These are phyloP conservation scores for Eulithis prunata DNA, from an alignment of 2,888 invertebrate genomes.

Conservation along the genomic window DNA sequence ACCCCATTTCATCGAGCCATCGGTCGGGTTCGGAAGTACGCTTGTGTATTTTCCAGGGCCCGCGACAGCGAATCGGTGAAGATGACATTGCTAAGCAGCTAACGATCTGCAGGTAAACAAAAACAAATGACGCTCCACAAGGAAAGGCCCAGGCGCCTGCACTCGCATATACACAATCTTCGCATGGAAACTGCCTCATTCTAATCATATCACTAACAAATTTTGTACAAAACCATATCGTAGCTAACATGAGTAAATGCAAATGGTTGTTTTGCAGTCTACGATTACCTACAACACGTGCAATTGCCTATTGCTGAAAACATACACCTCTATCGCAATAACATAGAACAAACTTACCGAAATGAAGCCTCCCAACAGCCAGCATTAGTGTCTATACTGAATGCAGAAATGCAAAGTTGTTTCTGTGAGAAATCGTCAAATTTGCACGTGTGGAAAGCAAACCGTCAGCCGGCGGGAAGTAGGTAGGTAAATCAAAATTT, in stretches of 20 bases:
- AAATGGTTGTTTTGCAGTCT: constrained; percentile 82
- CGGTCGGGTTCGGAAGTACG: constrained; percentile 86
- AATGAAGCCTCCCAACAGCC: constrained; percentile 68
- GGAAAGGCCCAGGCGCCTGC: constrained; percentile 15
- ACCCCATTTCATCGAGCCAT: constrained; percentile 91
- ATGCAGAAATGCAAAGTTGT: constrained; percentile 54
- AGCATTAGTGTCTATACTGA: constrained; percentile 74
- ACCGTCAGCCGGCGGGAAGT: constrained; percentile 83
- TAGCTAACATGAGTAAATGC: constrained; percentile 75
- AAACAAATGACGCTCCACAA: constrained; percentile 75
- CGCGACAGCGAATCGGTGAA: constrained; percentile 74
- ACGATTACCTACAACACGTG: constrained; percentile 73
- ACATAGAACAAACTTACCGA: constrained; percentile 68
- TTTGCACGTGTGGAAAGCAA: constrained; percentile 82
- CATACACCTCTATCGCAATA: constrained; percentile 50
- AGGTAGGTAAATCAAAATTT: constrained; percentile 62
- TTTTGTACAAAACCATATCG: constrained; percentile 68
- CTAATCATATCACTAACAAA: constrained; percentile 23
- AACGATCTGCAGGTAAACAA: constrained; percentile 81
- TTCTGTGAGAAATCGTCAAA: constrained; percentile 65
- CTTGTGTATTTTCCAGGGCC: constrained; percentile 78
- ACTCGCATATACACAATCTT: constrained; percentile 16
- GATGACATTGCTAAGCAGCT: constrained; percentile 73
- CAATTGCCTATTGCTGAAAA: constrained; percentile 65
- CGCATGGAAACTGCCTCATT: constrained; percentile 23